Base-by-base conservation (phyloP, 1,140 invertebrate genomes). In the Bombus fervidus region DNA sequence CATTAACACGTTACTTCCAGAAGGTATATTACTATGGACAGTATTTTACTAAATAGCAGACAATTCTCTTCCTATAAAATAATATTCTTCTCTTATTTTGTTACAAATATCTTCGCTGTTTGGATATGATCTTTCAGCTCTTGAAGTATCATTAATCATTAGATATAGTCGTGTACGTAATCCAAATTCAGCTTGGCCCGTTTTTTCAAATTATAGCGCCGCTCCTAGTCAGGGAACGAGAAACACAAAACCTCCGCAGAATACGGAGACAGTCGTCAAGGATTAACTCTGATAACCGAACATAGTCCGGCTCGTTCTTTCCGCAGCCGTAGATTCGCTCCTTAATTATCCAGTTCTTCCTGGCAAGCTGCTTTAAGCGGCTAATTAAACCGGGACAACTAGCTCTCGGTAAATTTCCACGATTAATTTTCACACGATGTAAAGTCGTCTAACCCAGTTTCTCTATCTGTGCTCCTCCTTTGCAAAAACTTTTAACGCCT, bases 311-410 rank as follows among this genome's bases (percentile, higher is more conserved):
- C 25, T 47, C 71, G 5, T 73, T n/a, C 39, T 41, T 41, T n/a
- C 25, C 8, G 2, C 28, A 18, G 39, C 4, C n/a, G 39, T 28
- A 41, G 22, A 18, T 37, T 68, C 34, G 66, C 66, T 73, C 41
- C 71, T 73, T 73, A 74, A 74, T 74, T 74, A 74, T 74, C 72
- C 41, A 74, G n/a, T n/a, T 74, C n/a, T 18, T n/a, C n/a, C 41
- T 47, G 8, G 28, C n/a, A 68, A 68, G 66, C 66, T 68, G 34
- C 34, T 68, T 68, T 68, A 68, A 68, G 34, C 66, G 66, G 22
- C 66, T 39, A 74, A 74, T 74, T 74, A 74, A 43, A 31, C 15
- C n/a, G 15, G 9, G 10, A 18, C n/a, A n/a, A 47, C 41, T 15
- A 41, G 15, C 28, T 47, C 13, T 9, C 41, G 5, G 41, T 74